Percentiles rank a stretch among this genome's conserved stretches.
Evolutionary conservation across 2,113 vertebrate species (phyloP).

Genomic region (Callipepla squamata): DNA sequence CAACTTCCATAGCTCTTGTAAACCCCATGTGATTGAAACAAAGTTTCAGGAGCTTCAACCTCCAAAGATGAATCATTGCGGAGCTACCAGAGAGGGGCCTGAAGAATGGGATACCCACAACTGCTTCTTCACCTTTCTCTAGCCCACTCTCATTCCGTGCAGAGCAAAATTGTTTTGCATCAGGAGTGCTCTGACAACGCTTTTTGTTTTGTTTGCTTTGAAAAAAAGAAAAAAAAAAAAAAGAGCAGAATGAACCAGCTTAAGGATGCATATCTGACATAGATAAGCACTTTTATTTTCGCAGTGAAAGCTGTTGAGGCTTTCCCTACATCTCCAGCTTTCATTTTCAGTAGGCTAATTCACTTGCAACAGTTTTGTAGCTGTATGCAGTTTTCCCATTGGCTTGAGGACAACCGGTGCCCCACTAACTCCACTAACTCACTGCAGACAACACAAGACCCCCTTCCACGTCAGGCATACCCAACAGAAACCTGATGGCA

Average conservation of each 20-base stretch:
- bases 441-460: neutral
- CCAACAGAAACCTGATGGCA: neutral
- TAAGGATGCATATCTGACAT: neutral
- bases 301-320: neutral
- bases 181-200: neutral
- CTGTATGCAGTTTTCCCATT: neutral
- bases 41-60: neutral
- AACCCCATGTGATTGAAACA: slow-evolving; percentile 5
- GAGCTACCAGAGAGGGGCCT: neutral
- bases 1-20: neutral
- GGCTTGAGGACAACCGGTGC: neutral
- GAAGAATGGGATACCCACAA: neutral
- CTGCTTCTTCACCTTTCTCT: slow-evolving; percentile 33
- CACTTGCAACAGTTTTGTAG: neutral
- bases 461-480: neutral
- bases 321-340: neutral
- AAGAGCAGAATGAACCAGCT: neutral
- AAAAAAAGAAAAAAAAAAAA: neutral
- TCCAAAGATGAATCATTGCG: neutral
- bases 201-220: neutral
- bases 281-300: neutral
- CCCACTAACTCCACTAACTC: neutral
- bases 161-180: neutral
- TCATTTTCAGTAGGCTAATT: neutral
- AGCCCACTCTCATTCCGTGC: neutral